Conservation (phyloP, 2,888 invertebrate species). For the Augiades crinisus region DNA sequence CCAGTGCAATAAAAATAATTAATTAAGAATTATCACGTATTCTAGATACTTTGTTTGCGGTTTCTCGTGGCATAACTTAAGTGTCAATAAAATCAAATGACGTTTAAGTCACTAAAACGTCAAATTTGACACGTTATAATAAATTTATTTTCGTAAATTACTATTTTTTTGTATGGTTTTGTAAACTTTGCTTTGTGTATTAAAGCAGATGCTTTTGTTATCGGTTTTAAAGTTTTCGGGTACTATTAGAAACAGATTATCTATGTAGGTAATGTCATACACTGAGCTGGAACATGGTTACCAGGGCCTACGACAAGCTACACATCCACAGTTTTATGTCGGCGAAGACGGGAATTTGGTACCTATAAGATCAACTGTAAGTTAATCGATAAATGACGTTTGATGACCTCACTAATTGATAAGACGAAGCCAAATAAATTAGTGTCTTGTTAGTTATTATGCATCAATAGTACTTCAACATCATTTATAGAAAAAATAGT, state of each 20-base stretch:
- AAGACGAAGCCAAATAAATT: background rate
- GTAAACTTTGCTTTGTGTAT: slow-evolving; percentile 14
- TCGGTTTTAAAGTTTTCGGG: slow-evolving; percentile 1
- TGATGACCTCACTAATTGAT: background rate
- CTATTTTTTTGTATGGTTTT: slow-evolving; percentile 10
- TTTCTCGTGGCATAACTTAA: too few relatives aligned
- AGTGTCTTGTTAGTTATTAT: background rate
- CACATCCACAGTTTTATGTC: slow-evolving; percentile 86
- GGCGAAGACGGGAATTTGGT: slow-evolving; percentile 85
- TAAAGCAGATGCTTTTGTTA: slow-evolving; percentile 11
- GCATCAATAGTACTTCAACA: background rate
- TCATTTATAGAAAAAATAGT: too few relatives aligned
- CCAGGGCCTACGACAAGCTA: slow-evolving; percentile 90
- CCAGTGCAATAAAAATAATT: too few relatives aligned
- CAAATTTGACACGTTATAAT: background rate
- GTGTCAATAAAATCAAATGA: background rate
- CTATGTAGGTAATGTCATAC: slow-evolving; percentile 89
- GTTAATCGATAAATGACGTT: slow-evolving; percentile 50
- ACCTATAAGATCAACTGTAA: slow-evolving; percentile 81
- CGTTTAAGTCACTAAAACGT: background rate
- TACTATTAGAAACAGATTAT: slow-evolving; percentile 30
- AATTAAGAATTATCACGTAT: too few relatives aligned
- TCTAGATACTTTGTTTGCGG: too few relatives aligned
- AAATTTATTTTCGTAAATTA: slow-evolving; percentile 1
- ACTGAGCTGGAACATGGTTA: slow-evolving; percentile 96